Conservation (phyloP, 2,888 invertebrate genomes). For the Lathronympha strigana region DNA sequence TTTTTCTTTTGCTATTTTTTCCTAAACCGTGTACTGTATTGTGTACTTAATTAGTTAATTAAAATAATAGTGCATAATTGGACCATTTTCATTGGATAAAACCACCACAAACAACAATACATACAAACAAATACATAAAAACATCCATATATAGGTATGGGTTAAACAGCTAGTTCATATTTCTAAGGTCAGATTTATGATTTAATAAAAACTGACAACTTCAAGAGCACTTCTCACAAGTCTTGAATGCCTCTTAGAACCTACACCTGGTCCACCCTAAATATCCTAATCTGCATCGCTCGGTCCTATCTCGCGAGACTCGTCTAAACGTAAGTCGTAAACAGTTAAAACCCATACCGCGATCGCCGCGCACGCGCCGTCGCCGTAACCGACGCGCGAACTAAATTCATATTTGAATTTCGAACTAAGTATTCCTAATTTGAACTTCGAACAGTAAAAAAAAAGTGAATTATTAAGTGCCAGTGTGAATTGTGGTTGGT, state of each 20-base stretch:
- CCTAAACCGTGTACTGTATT: too few species aligned
- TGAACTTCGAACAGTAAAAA: constrained; percentile 38
- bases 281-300: constrained; percentile 38
- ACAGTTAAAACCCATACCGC: constrained; percentile 78
- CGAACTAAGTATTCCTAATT: constrained; percentile 44
- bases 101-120: too few species aligned
- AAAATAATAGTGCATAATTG: too few species aligned
- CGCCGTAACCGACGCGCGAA: constrained; percentile 48
- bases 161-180: too few species aligned
- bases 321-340: constrained; percentile 56
- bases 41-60: too few species aligned
- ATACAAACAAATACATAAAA: too few species aligned
- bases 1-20: too few species aligned
- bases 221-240: neutral
- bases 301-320: constrained; percentile 43
- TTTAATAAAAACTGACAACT: neutral
- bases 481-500: constrained; percentile 44
- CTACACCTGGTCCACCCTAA: constrained; percentile 33
- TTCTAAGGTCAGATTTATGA: too few species aligned
- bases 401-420: constrained; percentile 50
- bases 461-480: constrained; percentile 37
- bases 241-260: neutral
- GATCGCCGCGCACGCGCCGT: constrained; percentile 76
- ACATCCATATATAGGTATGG: too few species aligned
- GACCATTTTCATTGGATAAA: too few species aligned